Base-by-base conservation (phyloP, 2,113 vertebrate genomes). In the Mesitornis unicolor region DNA sequence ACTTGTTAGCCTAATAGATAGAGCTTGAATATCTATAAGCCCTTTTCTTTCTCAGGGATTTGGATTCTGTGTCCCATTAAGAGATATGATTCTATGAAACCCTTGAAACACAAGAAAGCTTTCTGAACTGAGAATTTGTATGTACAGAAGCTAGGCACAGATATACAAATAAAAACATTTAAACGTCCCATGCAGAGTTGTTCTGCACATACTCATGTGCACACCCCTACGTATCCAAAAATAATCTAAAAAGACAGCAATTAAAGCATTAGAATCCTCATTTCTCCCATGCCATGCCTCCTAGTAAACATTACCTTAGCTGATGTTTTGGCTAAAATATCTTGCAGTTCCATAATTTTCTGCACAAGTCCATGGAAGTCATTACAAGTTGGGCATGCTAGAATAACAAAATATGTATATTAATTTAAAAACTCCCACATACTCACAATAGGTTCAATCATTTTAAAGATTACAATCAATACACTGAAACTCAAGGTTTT, bases 271-370 rank as follows among this genome's bases (percentile, higher is more conserved):
- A 85, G 13, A 69, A 47, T 36, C 61, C 54, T 51, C 4, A 16
- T n/a, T 83, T 60, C n/a, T 79, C 17, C 50, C 25, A 10, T 19
- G 19, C 5, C 48, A 11, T 31, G n/a, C 60, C 67, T 95, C 20
- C 77, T 35, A 87, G 47, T n/a, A 88, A 65, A 6, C 69, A 51
- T 97, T 99, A 99, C 99, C 99, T 99, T 99, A 97, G 98, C 99
- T 96, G 99, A 99, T 67, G 99, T 99, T 98, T 99, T 99, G 63
- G 99, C 99, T 82, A 99, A 98, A 97, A 99, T 98, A 57, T 99
- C 99, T 96, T 99, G 99, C 50, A 99, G 97, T 89, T 99, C 99
- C 99, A 99, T 99, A 94, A 99, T 99, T 98, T 99, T 99, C 98
- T 99, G 99, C 95, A 99, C 99, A 29, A 99, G 99, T 76, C 99